phyloP scores from a whole-genome alignment of 1,140 invertebrate genomes.

The Pissodes strobi region DNA sequence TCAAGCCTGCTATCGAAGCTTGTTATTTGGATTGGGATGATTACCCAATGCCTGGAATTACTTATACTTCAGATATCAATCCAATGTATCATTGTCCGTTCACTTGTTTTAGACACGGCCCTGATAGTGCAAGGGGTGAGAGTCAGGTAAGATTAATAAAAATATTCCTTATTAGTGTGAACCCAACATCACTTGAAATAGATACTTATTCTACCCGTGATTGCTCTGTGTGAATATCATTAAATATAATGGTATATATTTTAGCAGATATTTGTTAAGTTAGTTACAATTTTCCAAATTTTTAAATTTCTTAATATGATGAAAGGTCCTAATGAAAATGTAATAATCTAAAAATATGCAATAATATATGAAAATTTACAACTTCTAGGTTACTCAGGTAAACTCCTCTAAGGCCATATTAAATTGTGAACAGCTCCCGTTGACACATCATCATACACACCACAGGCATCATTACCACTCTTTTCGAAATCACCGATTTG shows the following conservation, averaged over 20 bases:
- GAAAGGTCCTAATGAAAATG: no score
- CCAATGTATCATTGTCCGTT: slow-evolving; percentile 85
- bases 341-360: no score
- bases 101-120: slow-evolving; percentile 78
- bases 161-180: background rate
- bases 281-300: no score
- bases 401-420: slow-evolving; percentile 81
- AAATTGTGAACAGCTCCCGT: slow-evolving; percentile 68
- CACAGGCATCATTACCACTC: slow-evolving; percentile 51
- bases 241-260: no score
- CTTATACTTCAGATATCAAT: slow-evolving; percentile 77
- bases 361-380: background rate
- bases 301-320: no score
- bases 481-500: slow-evolving; percentile 53
- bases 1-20: slow-evolving; percentile 95
- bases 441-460: slow-evolving; percentile 57
- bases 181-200: background rate
- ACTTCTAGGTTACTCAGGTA: slow-evolving; percentile 39
- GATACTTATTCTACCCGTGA: background rate
- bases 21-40: slow-evolving; percentile 96
- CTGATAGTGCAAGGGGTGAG: slow-evolving; percentile 57
- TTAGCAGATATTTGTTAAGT: no score
- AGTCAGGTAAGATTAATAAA: slow-evolving; percentile 39
- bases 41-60: slow-evolving; percentile 85
- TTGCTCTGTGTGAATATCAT: no score